Conservation (phyloP, 2,113 vertebrate genomes). For the Regulus satrapa region DNA sequence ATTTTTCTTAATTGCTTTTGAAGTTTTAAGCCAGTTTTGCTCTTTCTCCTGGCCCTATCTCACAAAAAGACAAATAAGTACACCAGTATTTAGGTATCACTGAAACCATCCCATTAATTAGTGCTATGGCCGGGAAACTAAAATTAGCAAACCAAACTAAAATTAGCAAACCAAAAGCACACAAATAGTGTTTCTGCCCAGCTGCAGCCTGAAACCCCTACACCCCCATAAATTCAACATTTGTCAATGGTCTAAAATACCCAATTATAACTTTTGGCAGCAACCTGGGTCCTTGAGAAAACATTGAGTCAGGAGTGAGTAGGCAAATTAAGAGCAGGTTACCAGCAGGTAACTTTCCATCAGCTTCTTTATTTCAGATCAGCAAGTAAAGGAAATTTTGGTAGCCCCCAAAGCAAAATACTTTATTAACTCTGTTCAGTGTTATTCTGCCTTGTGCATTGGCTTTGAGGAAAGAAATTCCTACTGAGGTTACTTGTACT, state of each 20-base stretch:
- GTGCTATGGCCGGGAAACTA: too few relatives aligned
- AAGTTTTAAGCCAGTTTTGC: too few relatives aligned
- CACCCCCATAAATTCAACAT: neutral
- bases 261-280: neutral
- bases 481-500: neutral
- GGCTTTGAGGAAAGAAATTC: neutral
- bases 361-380: neutral
- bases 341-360: neutral
- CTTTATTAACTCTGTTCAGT: neutral
- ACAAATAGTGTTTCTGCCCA: too few relatives aligned
- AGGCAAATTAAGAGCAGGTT: neutral
- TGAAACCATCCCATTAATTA: too few relatives aligned
- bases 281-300: neutral
- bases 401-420: neutral
- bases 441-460: neutral
- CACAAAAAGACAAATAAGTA: too few relatives aligned
- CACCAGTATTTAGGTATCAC: too few relatives aligned
- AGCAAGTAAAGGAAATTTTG: neutral
- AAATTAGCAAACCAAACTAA: too few relatives aligned
- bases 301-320: neutral
- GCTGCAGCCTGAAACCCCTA: too few relatives aligned
- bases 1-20: too few relatives aligned
- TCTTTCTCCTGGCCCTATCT: too few relatives aligned
- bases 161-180: too few relatives aligned
- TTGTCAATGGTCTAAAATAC: neutral